Conservation (phyloP, 2,888 invertebrate genomes). For the Caenorhabditis wallacei region DNA sequence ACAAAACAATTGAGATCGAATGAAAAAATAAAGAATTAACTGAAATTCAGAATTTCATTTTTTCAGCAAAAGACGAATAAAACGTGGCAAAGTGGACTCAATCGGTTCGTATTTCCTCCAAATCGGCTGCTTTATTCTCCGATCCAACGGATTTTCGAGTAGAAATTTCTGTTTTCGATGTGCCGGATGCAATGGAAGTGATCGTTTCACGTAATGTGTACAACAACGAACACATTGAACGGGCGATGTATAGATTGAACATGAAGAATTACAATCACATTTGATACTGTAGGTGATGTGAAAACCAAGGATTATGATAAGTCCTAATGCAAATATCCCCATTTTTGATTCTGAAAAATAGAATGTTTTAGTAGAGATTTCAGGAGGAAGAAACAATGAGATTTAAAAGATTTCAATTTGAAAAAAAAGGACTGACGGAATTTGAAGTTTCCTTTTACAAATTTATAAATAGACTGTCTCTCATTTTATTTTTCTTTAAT, state of each 20-base stretch:
- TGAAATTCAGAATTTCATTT: background rate
- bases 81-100: slow-evolving; percentile 5
- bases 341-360: slow-evolving; percentile 13
- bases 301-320: slow-evolving; percentile 24
- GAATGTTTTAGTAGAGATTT: background rate
- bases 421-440: background rate
- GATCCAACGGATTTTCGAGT: slow-evolving; percentile 1
- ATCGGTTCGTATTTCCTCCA: slow-evolving; percentile 2
- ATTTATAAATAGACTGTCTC: slow-evolving; percentile 21
- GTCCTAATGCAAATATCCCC: slow-evolving; percentile 13
- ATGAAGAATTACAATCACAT: slow-evolving; percentile 77
- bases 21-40: background rate
- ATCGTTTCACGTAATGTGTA: slow-evolving; percentile 77
- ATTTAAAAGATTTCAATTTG: background rate
- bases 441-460: background rate
- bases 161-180: slow-evolving; percentile 20
- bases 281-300: slow-evolving; percentile 33
- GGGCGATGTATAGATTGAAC: slow-evolving; percentile 69
- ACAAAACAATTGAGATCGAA: background rate
- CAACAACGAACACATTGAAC: slow-evolving; percentile 76
- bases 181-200: slow-evolving; percentile 26
- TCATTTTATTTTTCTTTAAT: no score
- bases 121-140: background rate
- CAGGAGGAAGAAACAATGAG: no score
- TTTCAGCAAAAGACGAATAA: slow-evolving; percentile 18